These are phyloP conservation scores for Cotesia chilonis DNA, from an alignment of 1,140 invertebrate genomes.

Conservation along the genomic window DNA sequence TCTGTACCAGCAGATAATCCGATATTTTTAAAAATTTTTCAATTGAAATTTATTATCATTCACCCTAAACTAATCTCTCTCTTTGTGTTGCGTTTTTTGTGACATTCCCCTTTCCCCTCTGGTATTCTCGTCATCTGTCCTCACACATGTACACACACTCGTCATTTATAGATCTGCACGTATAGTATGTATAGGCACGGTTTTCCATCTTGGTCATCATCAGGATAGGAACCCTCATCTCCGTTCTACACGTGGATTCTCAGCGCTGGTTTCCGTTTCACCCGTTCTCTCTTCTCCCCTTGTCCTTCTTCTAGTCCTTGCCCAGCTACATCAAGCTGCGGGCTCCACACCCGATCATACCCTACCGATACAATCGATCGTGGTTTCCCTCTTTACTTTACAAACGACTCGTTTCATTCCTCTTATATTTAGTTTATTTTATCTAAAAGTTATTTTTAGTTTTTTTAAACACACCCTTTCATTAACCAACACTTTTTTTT, in stretches of 20 bases:
- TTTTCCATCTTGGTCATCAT: constrained; percentile 15
- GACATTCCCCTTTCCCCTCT: background rate
- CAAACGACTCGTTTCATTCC: constrained; percentile 6
- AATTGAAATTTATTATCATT: constrained; percentile 31
- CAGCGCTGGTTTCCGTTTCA: constrained; percentile 23
- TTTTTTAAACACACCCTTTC: background rate
- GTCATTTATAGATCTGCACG: background rate
- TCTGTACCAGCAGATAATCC: constrained; percentile 48
- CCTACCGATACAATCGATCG: constrained; percentile 30
- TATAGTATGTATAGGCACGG: no score
- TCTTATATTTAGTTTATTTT: background rate
- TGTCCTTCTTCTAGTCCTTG: no score
- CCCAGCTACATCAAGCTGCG: background rate
- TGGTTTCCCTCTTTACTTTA: constrained; percentile 24
- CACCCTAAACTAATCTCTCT: constrained; percentile 22
- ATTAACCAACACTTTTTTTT: background rate
- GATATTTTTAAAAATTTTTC: constrained; percentile 36
- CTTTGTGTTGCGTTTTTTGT: background rate
- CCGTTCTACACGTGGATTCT: constrained; percentile 12
- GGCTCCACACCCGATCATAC: constrained; percentile 22
- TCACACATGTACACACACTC: constrained; percentile 2
- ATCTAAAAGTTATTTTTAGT: background rate
- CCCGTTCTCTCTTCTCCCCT: background rate
- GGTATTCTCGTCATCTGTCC: constrained; percentile 6
- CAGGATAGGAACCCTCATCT: constrained; percentile 17